phyloP scores from a whole-genome alignment of 2,888 invertebrate genomes.

The Theretra japonica region DNA sequence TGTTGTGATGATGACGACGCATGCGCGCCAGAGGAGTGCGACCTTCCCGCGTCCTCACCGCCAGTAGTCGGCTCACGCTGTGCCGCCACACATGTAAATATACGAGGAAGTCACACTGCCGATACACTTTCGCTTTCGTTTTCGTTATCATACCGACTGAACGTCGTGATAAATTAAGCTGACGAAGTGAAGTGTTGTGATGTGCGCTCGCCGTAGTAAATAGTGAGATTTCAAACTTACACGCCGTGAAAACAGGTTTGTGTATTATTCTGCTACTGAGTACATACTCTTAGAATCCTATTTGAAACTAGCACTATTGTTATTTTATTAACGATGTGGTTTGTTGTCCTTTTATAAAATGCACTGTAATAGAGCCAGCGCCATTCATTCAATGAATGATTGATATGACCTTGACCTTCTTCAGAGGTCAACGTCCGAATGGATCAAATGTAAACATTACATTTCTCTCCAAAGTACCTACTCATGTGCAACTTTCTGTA shows the following conservation, averaged over 20 bases:
- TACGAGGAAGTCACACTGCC: slow-evolving; percentile 46
- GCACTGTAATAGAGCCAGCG: background rate
- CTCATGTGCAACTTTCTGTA: background rate
- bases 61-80: slow-evolving; percentile 75
- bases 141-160: slow-evolving; percentile 43
- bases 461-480: background rate
- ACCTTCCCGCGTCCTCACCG: slow-evolving; percentile 79
- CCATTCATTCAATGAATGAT: slow-evolving; percentile 19
- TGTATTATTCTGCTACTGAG: slow-evolving; percentile 18
- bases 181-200: slow-evolving; percentile 59
- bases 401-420: slow-evolving; percentile 27
- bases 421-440: slow-evolving; percentile 23
- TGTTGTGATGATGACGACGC: slow-evolving; percentile 60
- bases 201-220: slow-evolving; percentile 44
- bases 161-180: slow-evolving; percentile 35
- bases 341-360: background rate
- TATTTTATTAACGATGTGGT: background rate
- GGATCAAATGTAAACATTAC: slow-evolving; percentile 15
- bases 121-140: slow-evolving; percentile 64
- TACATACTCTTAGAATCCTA: slow-evolving; percentile 4
- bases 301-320: slow-evolving; percentile 1
- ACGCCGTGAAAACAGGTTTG: slow-evolving; percentile 31
- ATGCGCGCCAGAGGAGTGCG: slow-evolving; percentile 69
- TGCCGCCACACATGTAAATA: slow-evolving; percentile 74
- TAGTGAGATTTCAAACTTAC: slow-evolving; percentile 21